Evolutionary conservation across 2,113 vertebrate genomes (phyloP), one percentile per base, ranked within the genome.

Genomic region (Chrysemys picta): DNA sequence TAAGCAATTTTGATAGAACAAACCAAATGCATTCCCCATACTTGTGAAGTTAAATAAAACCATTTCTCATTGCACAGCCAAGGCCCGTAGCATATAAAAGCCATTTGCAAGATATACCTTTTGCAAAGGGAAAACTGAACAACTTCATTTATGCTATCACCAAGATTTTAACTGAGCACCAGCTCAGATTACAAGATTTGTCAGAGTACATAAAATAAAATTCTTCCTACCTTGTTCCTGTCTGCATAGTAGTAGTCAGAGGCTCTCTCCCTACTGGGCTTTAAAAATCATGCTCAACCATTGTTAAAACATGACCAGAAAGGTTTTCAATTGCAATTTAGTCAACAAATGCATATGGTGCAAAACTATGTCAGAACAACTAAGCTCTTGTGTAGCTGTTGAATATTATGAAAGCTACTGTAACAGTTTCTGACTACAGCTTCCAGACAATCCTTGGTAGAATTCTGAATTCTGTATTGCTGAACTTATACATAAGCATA

Each of bases 391-490:
- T 21, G n/a, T 38, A 72, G 87, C 50, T 90, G 50, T 6, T 47
- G 10, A 90, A 53, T 69, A 86, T 57, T 93, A 59, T 59, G 57
- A 29, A 59, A 59, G 13, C 27, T 59, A 29, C 5, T 59, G 10
- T 59, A 59, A 59, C 11, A 13, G 27, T 93, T 87, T 75, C 57
- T 25, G 10, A 89, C 14, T 57, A 11, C 50, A 88, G 17, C 1
- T 57, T 52, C 24, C 91, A 94, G 93, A 91, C 5, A 5, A 53
- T 31, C 84, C 88, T 57, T 96, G 53, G 88, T 82, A 93, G 88
- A 94, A 95, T 89, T 29, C 42, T 90, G 88, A 95, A 95, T 89
- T 29, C 42, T 90, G 53, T 85, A 81, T 53, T 94, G 50, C 38
- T 79, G 80, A 90, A 95, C 92, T n/a, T 17, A 10, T n/a, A 85